Evolutionary conservation across 2,888 invertebrate genomes (phyloP).

Genomic region (Portevinia maculata): DNA sequence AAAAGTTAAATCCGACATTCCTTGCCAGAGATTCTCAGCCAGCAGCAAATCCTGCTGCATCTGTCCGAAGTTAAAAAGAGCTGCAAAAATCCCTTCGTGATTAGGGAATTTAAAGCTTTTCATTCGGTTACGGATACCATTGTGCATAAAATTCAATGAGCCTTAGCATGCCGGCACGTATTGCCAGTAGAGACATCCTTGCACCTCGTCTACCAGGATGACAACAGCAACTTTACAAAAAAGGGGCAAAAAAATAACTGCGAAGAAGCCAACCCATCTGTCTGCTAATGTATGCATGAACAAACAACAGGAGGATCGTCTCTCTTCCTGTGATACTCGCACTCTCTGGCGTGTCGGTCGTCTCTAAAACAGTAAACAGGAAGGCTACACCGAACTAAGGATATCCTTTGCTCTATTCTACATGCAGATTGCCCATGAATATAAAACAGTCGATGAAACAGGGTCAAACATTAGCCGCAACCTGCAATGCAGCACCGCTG

Average conservation of each 20-base stretch:
- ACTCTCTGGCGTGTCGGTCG: conserved; percentile 35
- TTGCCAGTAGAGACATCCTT: conserved; percentile 46
- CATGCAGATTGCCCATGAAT: conserved; percentile 76
- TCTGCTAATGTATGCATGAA: conserved; percentile 72
- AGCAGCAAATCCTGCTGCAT: conserved; percentile 35
- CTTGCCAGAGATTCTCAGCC: conserved; percentile 1
- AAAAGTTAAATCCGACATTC: conserved; percentile 25
- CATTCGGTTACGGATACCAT: conserved; percentile 61
- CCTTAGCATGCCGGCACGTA: conserved; percentile 68
- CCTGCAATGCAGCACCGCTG: conserved; percentile 82
- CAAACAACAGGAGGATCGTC: conserved; percentile 67
- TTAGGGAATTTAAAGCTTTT: conserved; percentile 68
- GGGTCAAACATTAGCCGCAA: conserved; percentile 83
- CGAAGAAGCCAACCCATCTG: conserved; percentile 63
- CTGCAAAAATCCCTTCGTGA: conserved; percentile 66
- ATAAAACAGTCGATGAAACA: conserved; percentile 78
- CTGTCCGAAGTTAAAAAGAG: conserved; percentile 14
- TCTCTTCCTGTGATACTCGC: conserved; percentile 33
- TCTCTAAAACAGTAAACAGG: conserved; percentile 73
- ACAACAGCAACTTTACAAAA: conserved; percentile 44
- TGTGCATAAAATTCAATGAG: conserved; percentile 75
- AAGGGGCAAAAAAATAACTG: conserved; percentile 15
- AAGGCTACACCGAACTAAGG: conserved; percentile 71
- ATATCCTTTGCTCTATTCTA: conserved; percentile 72
- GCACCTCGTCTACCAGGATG: conserved; percentile 61